These are phyloP conservation scores for Rhabditoides inermis DNA, from an alignment of 2,888 invertebrate species.

Conservation along the genomic window DNA sequence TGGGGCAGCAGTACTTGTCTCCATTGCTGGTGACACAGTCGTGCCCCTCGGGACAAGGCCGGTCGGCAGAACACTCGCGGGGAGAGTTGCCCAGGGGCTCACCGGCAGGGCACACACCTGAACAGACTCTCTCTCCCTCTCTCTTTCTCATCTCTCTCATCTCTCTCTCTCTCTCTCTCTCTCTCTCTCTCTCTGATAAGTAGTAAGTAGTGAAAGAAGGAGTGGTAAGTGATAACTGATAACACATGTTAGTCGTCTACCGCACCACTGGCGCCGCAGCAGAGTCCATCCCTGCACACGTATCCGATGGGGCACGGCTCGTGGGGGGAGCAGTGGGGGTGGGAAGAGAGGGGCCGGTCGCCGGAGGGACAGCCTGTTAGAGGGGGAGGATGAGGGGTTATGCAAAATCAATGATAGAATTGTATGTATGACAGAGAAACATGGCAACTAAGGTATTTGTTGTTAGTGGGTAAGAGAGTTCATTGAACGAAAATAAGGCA, in stretches of 20 bases:
- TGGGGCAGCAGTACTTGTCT: conserved; percentile 48
- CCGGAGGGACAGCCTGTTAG: conserved; percentile 43
- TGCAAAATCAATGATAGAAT: too few relatives aligned
- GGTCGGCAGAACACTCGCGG: conserved; percentile 36
- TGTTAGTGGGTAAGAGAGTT: too few relatives aligned
- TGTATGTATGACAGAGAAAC: too few relatives aligned
- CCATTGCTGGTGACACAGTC: conserved; percentile 46
- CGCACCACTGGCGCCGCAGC: conserved; percentile 42
- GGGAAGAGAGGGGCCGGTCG: conserved; percentile 36
- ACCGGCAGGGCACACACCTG: conserved; percentile 47
- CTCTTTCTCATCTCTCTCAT: too few relatives aligned
- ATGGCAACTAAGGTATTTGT: too few relatives aligned
- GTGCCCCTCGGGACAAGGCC: conserved; percentile 48
- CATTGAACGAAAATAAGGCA: too few relatives aligned
- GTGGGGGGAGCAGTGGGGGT: conserved; percentile 38
- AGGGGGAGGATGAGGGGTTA: too few relatives aligned
- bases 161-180: too few relatives aligned
- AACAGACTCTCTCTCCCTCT: conserved; percentile 4
- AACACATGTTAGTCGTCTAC: background rate
- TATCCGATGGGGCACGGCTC: conserved; percentile 46
- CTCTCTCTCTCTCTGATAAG: too few relatives aligned
- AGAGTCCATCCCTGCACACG: conserved; percentile 43
- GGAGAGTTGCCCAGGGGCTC: conserved; percentile 42
- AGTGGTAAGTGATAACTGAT: too few relatives aligned
- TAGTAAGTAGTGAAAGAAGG: conserved; percentile 2